Percentiles rank a stretch among this genome's conserved stretches.
Evolutionary conservation across 2,888 invertebrate species (phyloP).

Genomic region (Folsomia manolachei): DNA sequence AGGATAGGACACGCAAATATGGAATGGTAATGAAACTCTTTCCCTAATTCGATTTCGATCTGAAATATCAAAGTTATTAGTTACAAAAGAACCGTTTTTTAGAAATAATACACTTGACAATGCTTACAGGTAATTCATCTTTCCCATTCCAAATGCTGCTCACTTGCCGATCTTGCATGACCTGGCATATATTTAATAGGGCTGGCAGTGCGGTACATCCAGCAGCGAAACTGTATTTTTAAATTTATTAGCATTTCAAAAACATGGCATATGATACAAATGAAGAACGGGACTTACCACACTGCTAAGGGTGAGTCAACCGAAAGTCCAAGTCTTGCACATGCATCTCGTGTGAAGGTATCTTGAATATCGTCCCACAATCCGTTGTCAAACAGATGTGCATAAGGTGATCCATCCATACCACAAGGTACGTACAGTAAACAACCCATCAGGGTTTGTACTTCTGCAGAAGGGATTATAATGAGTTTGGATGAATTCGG

Average conservation of each 20-base stretch:
- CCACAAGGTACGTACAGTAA: constrained; percentile 74
- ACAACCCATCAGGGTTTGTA: constrained; percentile 82
- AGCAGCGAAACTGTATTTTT: constrained; percentile 69
- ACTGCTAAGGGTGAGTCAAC: constrained; percentile 87
- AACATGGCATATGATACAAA: too few species aligned
- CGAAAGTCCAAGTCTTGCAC: constrained; percentile 82
- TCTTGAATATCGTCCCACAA: constrained; percentile 85
- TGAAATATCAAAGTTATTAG: constrained; percentile 55
- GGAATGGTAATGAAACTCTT: constrained; percentile 89
- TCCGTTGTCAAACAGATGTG: constrained; percentile 68
- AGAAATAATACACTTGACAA: neutral
- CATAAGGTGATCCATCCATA: constrained; percentile 73
- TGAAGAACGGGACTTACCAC: constrained; percentile 59
- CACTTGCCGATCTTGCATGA: constrained; percentile 84
- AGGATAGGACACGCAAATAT: constrained; percentile 98
- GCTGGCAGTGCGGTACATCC: constrained; percentile 93
- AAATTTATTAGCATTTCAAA: constrained; percentile 17
- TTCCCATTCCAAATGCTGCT: constrained; percentile 90
- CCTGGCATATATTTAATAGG: constrained; percentile 86
- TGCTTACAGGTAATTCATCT: constrained; percentile 88
- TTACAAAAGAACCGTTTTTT: neutral
- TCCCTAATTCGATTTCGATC: constrained; percentile 93
- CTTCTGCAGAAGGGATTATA: constrained; percentile 59
- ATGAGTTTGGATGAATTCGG: neutral
- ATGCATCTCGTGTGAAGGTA: constrained; percentile 87